Evolutionary conservation across 2,888 invertebrate species (phyloP), one percentile per base, ranked within the genome.

Genomic region (Melinaea marsaeus): DNA sequence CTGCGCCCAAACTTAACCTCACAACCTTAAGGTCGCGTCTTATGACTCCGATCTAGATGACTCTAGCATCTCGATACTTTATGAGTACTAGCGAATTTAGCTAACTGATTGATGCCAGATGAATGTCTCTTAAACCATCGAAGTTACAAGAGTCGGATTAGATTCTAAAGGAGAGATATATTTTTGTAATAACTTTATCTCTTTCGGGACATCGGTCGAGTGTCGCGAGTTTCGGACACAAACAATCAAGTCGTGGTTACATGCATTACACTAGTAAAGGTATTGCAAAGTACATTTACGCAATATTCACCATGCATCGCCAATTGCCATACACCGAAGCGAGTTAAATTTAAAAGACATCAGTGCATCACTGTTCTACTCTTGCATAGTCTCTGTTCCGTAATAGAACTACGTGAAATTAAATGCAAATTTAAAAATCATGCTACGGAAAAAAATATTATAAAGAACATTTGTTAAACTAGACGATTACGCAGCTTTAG

Each of bases 291-390:
- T 62, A 64, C 58, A 62, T 57, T 61, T 69, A 76, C 77, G 75
- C 81, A 74, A 74, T 74, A 77, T 73, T 71, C 66, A 78, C 75
- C 86, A 85, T 86, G 86, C 86, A 84, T 75, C 78, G 84, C 85
- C 79, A 81, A 84, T 75, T 78, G 84, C 85, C 79, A 81, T 79
- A 77, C 79, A 80, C 75, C 60, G 79, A 85, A 86, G 85, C 86
- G 67, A 73, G 78, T 81, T 79, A 74, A 13, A 37, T 37, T 51
- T 59, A 48, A 37, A 51, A 59, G 9, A 48, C 51, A 32, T 51
- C 32, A 32, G 51, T 51, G 51, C 51, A 32, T 51, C 51, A 51
- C 51, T 51, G 4, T 32, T 51, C 32, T 32, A 51, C 32, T 51
- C 9, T 9, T 22, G 51, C 42, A 60, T 51, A 45, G 55, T 22